These are phyloP conservation scores for Oenanthe oenanthe DNA, from an alignment of 2,113 vertebrate species.

Conservation along the genomic window DNA sequence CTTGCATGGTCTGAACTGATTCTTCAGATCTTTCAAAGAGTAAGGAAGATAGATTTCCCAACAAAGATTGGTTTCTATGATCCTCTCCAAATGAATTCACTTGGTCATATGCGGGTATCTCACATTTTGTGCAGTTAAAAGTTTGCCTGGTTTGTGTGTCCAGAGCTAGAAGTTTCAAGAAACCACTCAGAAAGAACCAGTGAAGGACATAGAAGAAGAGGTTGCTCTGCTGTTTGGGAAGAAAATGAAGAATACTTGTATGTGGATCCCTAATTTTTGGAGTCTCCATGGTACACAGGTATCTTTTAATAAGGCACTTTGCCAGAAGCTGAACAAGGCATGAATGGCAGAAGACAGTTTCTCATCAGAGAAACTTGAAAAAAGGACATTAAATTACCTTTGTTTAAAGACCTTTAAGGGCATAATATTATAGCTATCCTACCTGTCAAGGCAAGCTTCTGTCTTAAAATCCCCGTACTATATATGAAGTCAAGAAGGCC, in stretches of 20 bases:
- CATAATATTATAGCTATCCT: not conserved
- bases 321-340: not conserved
- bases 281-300: not conserved
- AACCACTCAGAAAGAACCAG: not conserved
- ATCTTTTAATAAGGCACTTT: not conserved
- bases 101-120: accelerated
- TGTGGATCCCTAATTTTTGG: not conserved
- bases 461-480: not conserved
- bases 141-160: not conserved
- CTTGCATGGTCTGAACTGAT: not conserved
- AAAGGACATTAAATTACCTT: not conserved
- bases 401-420: not conserved
- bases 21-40: not conserved
- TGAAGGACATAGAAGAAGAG: not conserved
- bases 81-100: not conserved
- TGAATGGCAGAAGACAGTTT: not conserved
- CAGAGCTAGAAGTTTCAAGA: not conserved
- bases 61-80: not conserved
- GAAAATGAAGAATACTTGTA: not conserved
- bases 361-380: not conserved
- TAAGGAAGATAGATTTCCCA: not conserved
- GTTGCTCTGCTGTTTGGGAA: not conserved
- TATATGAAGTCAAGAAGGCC: not conserved
- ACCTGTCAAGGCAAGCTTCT: not conserved
- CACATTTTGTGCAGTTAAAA: not conserved